Conservation (phyloP, 2,888 invertebrate genomes). For the Glaucopsyche alexis region DNA sequence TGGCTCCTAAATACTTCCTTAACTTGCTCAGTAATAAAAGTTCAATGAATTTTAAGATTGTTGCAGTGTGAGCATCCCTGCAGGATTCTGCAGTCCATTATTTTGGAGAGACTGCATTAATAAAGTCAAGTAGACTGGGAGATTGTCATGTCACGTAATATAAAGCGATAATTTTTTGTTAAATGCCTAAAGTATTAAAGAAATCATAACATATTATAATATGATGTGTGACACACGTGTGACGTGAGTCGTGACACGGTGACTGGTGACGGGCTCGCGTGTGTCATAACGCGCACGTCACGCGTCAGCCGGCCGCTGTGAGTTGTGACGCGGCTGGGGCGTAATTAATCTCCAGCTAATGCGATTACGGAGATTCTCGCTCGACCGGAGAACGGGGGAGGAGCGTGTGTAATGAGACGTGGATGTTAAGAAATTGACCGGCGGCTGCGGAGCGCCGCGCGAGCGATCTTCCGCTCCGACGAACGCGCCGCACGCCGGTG, state of each 20-base stretch:
- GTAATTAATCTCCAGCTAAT: constrained; percentile 5
- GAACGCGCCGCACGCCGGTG: neutral
- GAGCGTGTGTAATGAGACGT: neutral
- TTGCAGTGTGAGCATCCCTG: too few species aligned
- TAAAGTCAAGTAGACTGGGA: too few species aligned
- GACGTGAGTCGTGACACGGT: too few species aligned
- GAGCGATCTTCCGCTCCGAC: neutral
- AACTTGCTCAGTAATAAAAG: too few species aligned
- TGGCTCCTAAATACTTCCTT: too few species aligned
- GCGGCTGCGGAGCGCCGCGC: neutral
- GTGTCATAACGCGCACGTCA: neutral
- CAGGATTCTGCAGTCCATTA: too few species aligned
- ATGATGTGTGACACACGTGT: constrained; percentile 1
- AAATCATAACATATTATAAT: neutral
- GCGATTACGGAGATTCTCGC: neutral
- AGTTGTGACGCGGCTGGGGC: neutral
- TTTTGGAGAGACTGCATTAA: too few species aligned
- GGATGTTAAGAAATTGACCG: neutral
- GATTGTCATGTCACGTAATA: neutral
- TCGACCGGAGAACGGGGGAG: neutral
- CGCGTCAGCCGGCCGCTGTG: neutral
- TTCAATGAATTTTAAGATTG: too few species aligned
- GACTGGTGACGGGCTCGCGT: neutral
- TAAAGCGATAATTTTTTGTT: neutral
- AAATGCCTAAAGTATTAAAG: neutral